These are phyloP conservation scores for Tenthredo mesomela DNA, from an alignment of 2,888 invertebrate species.

Conservation along the genomic window DNA sequence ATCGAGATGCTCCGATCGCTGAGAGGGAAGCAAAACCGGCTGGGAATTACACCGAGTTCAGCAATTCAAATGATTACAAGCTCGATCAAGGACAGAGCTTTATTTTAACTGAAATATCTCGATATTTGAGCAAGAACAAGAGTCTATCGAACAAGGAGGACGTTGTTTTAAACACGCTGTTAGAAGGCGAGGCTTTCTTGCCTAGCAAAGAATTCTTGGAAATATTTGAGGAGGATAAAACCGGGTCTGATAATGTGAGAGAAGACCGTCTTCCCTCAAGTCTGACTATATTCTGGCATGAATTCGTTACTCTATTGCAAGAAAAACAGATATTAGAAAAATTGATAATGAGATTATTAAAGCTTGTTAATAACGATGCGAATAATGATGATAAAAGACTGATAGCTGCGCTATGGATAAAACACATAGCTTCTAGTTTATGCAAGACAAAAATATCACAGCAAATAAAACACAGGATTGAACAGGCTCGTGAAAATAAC, in stretches of 20 bases:
- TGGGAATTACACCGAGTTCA: slow-evolving; percentile 47
- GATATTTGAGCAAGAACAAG: slow-evolving; percentile 64
- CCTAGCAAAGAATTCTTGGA: slow-evolving; percentile 66
- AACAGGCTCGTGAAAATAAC: slow-evolving; percentile 62
- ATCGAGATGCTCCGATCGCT: not conserved
- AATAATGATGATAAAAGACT: slow-evolving; percentile 71
- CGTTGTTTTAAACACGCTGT: slow-evolving; percentile 66
- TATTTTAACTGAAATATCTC: slow-evolving; percentile 68
- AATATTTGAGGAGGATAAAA: slow-evolving; percentile 63
- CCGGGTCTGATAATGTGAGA: slow-evolving; percentile 30
- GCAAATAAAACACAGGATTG: slow-evolving; percentile 62
- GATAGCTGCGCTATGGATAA: slow-evolving; percentile 80
- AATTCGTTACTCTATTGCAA: slow-evolving; percentile 80
- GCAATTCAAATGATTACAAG: slow-evolving; percentile 60
- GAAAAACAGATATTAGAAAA: slow-evolving; percentile 79
- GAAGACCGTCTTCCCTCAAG: slow-evolving; percentile 65
- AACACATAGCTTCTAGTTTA: slow-evolving; percentile 78
- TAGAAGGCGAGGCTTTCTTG: slow-evolving; percentile 72
- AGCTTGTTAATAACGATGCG: slow-evolving; percentile 75
- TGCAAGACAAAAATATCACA: slow-evolving; percentile 76
- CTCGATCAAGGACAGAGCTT: slow-evolving; percentile 63
- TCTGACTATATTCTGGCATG: slow-evolving; percentile 79
- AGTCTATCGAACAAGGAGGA: slow-evolving; percentile 61
- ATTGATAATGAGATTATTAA: slow-evolving; percentile 78
- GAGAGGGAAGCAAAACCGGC: not conserved